Percentiles rank a stretch among this genome's conserved stretches.
phyloP scores from a whole-genome alignment of 2,113 vertebrate species.

The Mesembrinibis cayennensis region DNA sequence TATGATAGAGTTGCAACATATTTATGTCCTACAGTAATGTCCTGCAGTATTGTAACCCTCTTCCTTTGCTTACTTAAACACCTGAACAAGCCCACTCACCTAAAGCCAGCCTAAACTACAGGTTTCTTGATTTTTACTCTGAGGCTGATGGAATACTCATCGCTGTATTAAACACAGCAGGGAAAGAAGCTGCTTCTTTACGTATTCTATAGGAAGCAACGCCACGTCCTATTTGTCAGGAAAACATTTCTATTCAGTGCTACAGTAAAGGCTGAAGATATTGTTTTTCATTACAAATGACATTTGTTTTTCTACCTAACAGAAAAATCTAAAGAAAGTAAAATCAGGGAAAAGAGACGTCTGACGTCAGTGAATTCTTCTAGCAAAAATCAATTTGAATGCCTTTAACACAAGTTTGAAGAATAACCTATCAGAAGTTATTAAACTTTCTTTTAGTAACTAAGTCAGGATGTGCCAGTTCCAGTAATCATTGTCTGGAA shows the following conservation, averaged over 20 bases:
- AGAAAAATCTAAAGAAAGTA: not conserved
- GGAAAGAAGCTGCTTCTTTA: not conserved
- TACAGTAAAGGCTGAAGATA: not conserved
- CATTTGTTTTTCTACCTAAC: not conserved
- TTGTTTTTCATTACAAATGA: not conserved
- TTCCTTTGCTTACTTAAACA: not conserved
- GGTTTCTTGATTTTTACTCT: not conserved
- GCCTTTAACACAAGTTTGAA: not conserved
- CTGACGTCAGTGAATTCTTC: not conserved
- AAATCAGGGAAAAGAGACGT: not conserved
- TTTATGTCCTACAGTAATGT: not conserved
- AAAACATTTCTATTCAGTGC: not conserved
- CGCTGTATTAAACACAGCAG: not conserved
- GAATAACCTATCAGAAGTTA: not conserved
- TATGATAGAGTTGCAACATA: not conserved
- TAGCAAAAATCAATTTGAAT: not conserved
- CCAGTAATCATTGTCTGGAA: not conserved
- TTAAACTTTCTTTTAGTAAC: not conserved
- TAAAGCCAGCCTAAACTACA: not conserved
- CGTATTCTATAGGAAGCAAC: not conserved
- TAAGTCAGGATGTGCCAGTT: not conserved
- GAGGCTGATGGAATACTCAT: not conserved
- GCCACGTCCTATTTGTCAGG: not conserved
- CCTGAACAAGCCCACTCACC: not conserved
- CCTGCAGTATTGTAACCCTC: not conserved